phyloP scores from a whole-genome alignment of 2,797 vertebrate genomes.

The Tenualosa thibaudeaui region DNA sequence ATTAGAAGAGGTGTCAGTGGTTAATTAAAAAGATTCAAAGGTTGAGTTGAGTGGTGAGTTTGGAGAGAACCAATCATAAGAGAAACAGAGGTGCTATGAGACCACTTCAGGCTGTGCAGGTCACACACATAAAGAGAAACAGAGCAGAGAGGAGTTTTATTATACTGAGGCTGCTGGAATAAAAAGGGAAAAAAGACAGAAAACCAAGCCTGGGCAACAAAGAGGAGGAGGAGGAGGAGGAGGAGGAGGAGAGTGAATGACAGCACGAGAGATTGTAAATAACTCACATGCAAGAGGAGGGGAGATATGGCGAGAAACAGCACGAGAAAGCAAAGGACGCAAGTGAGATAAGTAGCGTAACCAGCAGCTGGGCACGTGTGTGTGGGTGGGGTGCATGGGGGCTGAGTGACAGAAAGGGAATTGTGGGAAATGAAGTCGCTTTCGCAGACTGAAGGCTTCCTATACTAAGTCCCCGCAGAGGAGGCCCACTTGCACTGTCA shows the following conservation, averaged over 20 bases:
- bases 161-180: not conserved
- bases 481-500: not conserved
- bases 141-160: not conserved
- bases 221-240: not conserved
- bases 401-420: no score
- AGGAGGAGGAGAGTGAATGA: not conserved
- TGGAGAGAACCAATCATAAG: not conserved
- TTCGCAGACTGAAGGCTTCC: not conserved
- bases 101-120: not conserved
- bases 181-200: not conserved
- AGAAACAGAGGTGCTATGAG: not conserved
- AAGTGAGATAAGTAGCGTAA: not conserved
- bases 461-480: not conserved
- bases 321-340: not conserved
- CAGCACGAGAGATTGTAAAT: not conserved
- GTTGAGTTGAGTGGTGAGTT: not conserved
- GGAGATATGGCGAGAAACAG: not conserved
- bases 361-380: not conserved
- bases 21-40: constrained; percentile 1
- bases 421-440: not conserved
- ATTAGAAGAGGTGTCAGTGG: constrained; percentile 9
- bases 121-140: constrained; percentile 11
- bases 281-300: not conserved
- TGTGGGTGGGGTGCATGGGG: not conserved
- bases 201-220: not conserved